Base-by-base conservation (phyloP, 2,113 vertebrate genomes). In the Passer domesticus region DNA sequence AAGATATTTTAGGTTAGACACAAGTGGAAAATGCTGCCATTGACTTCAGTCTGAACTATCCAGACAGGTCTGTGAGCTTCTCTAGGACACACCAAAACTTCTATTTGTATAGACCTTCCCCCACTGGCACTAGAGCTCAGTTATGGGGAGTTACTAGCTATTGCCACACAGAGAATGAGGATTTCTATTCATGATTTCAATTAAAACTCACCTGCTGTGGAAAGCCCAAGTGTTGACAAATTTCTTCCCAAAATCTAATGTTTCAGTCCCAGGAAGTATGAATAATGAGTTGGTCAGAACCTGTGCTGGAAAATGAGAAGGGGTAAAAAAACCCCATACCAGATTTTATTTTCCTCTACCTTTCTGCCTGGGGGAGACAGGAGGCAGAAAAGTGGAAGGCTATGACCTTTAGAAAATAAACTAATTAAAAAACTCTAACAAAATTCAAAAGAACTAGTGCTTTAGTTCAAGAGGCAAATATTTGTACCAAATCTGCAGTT, bases 361-460 rank as follows among this genome's bases (percentile, higher is more conserved):
- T 6, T 7, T 78, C 24, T 46, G 2, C 15, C 11, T 43, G 5
- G 23, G 3, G 11, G 2, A 3, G 2, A 11, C 1, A 0, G 14
- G 12, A 78, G 33, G 35, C 17, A 80, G 27, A 74, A 63, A 31
- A 90, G 6, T 3, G 3, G 9, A 46, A 15, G 35, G 11, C 8
- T 64, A 79, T 41, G 10, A 76, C 22, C 20, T 77, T 66, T 46
- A n/a, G 27, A 84, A 91, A 78, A 67, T 39, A 39, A 90, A 4
- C 0, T 50, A 58, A 52, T 37, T 72, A 10, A 10, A 76, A 80
- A 75, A 9, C 0, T 1, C 23, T 55, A 46, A 27, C 4, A 49
- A 69, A 69, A 74, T 30, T 39, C 1, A 3, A 66, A 90, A 91
- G 10, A 78, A 19, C 9, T 16, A 31, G 2, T 2, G 0, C 18